Evolutionary conservation across 2,797 vertebrate genomes (phyloP).

Genomic region (Zalophus californianus): DNA sequence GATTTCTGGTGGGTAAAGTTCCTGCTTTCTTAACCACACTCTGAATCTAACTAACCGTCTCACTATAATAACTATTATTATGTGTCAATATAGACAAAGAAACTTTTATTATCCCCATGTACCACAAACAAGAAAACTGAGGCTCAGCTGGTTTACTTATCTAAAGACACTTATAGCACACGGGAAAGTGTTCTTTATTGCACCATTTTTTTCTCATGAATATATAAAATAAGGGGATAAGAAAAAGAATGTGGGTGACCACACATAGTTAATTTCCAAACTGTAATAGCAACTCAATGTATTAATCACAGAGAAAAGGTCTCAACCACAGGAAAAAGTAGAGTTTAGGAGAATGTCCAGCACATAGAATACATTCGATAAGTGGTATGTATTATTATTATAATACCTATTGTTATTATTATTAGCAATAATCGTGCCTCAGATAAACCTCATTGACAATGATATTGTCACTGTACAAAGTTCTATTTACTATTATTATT

Average conservation of each 20-base stretch:
- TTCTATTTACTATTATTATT: background rate
- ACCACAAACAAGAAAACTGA: background rate
- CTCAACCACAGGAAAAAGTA: background rate
- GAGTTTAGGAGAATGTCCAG: background rate
- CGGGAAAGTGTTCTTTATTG: background rate
- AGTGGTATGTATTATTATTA: background rate
- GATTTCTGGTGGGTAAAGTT: background rate
- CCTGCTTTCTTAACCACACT: background rate
- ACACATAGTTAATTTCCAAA: background rate
- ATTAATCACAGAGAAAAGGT: background rate
- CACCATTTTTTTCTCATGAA: constrained; percentile 6
- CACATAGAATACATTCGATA: background rate
- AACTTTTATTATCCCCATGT: background rate
- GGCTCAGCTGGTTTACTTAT: background rate
- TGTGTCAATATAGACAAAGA: constrained; percentile 1
- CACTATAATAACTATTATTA: background rate
- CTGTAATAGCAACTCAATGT: background rate
- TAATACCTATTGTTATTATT: background rate
- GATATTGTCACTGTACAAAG: background rate
- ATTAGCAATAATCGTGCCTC: background rate
- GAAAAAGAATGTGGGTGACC: background rate
- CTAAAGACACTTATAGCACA: background rate
- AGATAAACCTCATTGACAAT: background rate
- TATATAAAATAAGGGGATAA: background rate
- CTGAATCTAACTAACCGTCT: background rate